Percentiles rank a stretch among this genome's conserved stretches.
These are phyloP conservation scores for Avahi laniger DNA, from an alignment of 2,797 vertebrate species.

Conservation along the genomic window DNA sequence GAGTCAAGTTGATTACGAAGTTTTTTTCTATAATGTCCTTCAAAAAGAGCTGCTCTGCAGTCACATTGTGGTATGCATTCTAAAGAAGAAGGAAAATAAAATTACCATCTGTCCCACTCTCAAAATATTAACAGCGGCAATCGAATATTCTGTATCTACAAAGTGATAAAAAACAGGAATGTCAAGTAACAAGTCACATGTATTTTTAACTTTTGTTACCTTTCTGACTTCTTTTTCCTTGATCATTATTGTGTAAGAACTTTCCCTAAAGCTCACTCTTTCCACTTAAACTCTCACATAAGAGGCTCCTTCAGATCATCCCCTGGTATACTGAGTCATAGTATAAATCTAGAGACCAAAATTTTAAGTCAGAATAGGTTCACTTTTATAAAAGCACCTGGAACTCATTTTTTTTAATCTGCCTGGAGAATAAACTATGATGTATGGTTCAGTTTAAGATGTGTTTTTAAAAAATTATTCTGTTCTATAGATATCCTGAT, in stretches of 20 bases:
- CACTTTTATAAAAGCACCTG: neutral
- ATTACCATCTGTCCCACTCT: neutral
- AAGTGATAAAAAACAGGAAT: neutral
- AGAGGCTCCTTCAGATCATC: neutral
- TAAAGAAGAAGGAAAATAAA: slow-evolving; percentile 69
- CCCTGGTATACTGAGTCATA: neutral
- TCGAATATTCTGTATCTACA: neutral
- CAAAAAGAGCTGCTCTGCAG: slow-evolving; percentile 86
- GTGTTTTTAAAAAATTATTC: neutral
- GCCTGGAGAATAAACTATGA: neutral
- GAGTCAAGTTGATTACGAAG: slow-evolving; percentile 85
- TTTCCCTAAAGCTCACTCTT: neutral
- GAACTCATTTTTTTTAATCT: neutral
- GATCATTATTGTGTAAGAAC: neutral
- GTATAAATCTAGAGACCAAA: neutral
- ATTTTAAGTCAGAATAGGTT: neutral
- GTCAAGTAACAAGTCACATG: neutral
- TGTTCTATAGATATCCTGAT: neutral
- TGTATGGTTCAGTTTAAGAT: neutral
- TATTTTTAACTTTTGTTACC: neutral
- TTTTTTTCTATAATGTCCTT: slow-evolving; percentile 86
- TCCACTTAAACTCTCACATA: neutral
- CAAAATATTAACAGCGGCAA: neutral
- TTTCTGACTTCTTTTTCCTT: neutral
- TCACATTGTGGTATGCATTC: slow-evolving; percentile 88